Base-by-base conservation (phyloP, 2,888 invertebrate genomes). In the Spatulosminthurus flaviceps region DNA sequence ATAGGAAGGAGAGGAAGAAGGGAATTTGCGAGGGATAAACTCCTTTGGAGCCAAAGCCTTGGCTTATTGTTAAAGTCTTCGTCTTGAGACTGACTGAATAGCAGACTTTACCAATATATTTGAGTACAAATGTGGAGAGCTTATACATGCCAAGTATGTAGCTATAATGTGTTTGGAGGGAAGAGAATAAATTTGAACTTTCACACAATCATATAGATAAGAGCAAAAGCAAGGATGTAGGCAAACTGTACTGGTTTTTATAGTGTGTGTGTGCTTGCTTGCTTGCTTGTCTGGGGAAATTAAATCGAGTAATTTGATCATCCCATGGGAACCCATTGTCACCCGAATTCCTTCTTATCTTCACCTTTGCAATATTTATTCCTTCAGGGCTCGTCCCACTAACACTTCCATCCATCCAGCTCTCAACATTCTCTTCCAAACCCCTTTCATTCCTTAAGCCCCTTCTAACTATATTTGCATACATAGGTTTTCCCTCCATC, bases 241-340 rank as follows among this genome's bases (percentile, higher is more conserved):
- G 24, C 64, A 64, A 64, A 64, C 64, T 64, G 11, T 26, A 9
- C 64, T 64, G n/a, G n/a, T n/a, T n/a, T n/a, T n/a, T n/a, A n/a
- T n/a, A n/a, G n/a, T n/a, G n/a, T n/a, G n/a, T n/a, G n/a, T 64
- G 60, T 74, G 61, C n/a, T 19, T 29, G 1, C 22, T 22, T 64
- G 69, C 64, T 66, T 81, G 75, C 80, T 81, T 81, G 81, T 81
- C 80, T 82, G 67, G 79, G 81, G 81, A 82, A 83, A 83, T 83
- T 83, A 82, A 83, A 83, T 83, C 79, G 71, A 79, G 83, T 81
- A 83, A 83, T 82, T 78, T 70, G 83, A 83, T 82, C 79, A 75
- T 82, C 81, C 81, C 60, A 74, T 76, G 81, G 77, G 81, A 81
- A 77, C 78, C 80, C 72, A 82, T 82, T 82, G 83, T 83, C 82